Evolutionary conservation across 1,140 invertebrate species (phyloP), one percentile per base, ranked within the genome.

Genomic region (Drosophila arizonae): DNA sequence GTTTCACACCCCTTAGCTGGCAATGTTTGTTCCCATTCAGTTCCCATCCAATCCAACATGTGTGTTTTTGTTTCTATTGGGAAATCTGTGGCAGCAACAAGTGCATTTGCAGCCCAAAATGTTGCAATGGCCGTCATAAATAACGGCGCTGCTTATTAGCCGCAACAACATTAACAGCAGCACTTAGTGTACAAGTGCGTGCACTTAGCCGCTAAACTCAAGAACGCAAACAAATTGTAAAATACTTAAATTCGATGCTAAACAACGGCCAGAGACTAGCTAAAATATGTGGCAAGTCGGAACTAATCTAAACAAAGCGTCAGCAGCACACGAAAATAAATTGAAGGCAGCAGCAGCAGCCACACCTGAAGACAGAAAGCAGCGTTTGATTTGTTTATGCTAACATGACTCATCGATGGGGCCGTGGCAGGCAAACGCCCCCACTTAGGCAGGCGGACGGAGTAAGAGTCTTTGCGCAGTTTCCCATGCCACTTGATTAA

Each of bases 401-500:
- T 48, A 30, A 50, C 54, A 74, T 86, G 82, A 86, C 72, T 86
- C 82, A 86, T 86, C 72, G 68, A 26, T 67, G 70, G 67, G 79
- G 79, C 67, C 68, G 79, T 46, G 45, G 67, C 57, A n/a, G 62
- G 51, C 39, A 39, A 52, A 67, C 62, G 43, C 72, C 67, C 63
- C 57, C 67, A 61, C 68, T 76, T 55, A 69, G 3, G 15, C 33
- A 1, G 13, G 28, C 21, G 30, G 8, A 41, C 17, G 33, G 26
- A 63, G 72, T 46, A 15, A 36, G 45, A 50, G 41, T 51, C 69
- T 55, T 71, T 11, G 15, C 51, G 62, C 28, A 52, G 45, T 77
- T 87, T 88, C 84, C 85, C 84, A 88, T 75, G 84, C 85, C 84
- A 88, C 87, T 88, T 88, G 84, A 88, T 82, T 68, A 81, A 75